phyloP scores from a whole-genome alignment of 2,888 invertebrate species.

The Lasioglossum oenotherae region DNA sequence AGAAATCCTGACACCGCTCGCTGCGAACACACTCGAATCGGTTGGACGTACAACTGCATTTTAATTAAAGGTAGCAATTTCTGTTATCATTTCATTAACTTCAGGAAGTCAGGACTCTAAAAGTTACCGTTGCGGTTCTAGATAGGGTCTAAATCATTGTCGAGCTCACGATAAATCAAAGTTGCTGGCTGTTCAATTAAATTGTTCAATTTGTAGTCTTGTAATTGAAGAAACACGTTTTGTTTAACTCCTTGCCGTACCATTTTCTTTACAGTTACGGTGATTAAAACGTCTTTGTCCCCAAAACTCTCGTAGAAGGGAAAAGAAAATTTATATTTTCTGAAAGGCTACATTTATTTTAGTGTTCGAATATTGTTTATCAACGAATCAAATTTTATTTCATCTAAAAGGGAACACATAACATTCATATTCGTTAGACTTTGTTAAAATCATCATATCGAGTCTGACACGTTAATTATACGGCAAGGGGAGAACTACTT shows the following conservation, averaged over 20 bases:
- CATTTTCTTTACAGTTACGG: too few relatives aligned
- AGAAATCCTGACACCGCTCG: slow-evolving; percentile 1
- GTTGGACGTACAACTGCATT: background rate
- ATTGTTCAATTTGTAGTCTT: background rate
- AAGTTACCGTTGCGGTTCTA: background rate
- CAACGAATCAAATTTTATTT: too few relatives aligned
- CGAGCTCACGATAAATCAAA: background rate
- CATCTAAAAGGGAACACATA: too few relatives aligned
- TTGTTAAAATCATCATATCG: too few relatives aligned
- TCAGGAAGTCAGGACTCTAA: background rate
- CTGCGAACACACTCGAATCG: background rate
- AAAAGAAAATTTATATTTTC: too few relatives aligned
- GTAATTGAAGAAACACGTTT: background rate
- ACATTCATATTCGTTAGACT: too few relatives aligned
- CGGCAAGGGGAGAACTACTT: background rate
- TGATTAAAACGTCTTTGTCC: too few relatives aligned
- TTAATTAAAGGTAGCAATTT: slow-evolving; percentile 8
- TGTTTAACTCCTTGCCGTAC: background rate
- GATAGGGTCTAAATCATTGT: background rate
- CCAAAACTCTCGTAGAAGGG: too few relatives aligned
- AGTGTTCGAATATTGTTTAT: too few relatives aligned
- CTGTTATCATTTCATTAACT: background rate
- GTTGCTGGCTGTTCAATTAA: background rate
- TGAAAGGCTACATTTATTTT: too few relatives aligned
- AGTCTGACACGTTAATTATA: too few relatives aligned